Evolutionary conservation across 2,888 invertebrate species (phyloP), one percentile per base, ranked within the genome.

Genomic region (Dendrolimus houi): DNA sequence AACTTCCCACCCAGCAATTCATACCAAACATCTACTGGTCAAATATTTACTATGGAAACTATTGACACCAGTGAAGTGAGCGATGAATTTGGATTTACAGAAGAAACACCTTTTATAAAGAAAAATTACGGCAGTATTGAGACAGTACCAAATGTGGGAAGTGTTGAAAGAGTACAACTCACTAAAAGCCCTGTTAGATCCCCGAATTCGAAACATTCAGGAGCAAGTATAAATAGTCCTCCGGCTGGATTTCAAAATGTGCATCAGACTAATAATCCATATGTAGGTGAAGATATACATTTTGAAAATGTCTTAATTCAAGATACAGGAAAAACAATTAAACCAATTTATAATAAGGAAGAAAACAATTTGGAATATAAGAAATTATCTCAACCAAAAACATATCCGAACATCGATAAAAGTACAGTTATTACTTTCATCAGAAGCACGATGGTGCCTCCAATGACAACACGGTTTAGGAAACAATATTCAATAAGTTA

Each of bases 131-230:
- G 71, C 2, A 70, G 60, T 3, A 64, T 83, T 3, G 68, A 75
- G 59, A 79, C 68, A 68, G 71, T 83, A 9, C 55, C 76, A 2
- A 75, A 73, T 58, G 58, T 70, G 3, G 81, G 75, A 7, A 79
- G 65, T 53, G 68, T 85, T 9, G 70, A 74, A 63, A 74, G 80
- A 41, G 72, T 77, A 13, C 64, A 75, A 53, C 59, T 74, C 14
- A 60, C 59, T 14, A 66, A 69, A 17, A 75, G 66, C 41, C 69
- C 72, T 8, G 71, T 77, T 0, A 78, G 75, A 69, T 73, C 80
- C 0, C 74, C 76, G 1, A 54, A 55, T 42, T 7, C 68, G 12
- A 62, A 59, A 47, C 47, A 47, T 2, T 47, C 47, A 8, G 42
- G 10, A 42, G 42, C 42, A 29, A 29, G 29, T 29, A 29, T 29